phyloP scores from a whole-genome alignment of 2,113 vertebrate genomes.

The Numenius arquata region DNA sequence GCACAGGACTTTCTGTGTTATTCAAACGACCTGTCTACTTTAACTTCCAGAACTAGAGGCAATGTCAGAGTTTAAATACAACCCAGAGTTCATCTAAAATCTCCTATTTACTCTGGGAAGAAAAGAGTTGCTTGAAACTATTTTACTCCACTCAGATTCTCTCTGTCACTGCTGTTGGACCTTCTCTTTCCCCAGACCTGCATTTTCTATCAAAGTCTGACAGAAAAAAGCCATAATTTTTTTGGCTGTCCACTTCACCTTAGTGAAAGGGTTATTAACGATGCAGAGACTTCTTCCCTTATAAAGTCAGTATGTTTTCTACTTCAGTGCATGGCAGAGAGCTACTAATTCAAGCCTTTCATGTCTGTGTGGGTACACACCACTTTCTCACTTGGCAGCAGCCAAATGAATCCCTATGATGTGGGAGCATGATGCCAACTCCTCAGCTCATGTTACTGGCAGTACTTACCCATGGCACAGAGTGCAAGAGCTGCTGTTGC shows the following conservation, averaged over 20 bases:
- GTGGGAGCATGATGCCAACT: not conserved
- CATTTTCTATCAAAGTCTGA: not conserved
- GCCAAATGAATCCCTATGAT: not conserved
- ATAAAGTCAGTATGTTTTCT: not conserved
- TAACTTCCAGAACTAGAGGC: not conserved
- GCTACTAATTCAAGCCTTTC: not conserved
- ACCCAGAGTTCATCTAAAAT: not conserved
- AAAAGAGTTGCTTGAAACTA: not conserved
- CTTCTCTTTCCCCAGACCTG: not conserved
- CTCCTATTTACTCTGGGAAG: not conserved
- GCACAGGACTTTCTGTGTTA: not conserved
- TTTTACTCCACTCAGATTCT: not conserved
- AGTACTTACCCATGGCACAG: not conserved
- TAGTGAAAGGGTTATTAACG: not conserved
- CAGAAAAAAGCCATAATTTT: not conserved
- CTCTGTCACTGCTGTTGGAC: not conserved
- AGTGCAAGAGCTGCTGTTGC: not conserved
- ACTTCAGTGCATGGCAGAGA: rapidly evolving
- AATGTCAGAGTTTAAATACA: not conserved
- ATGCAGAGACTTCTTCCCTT: not conserved
- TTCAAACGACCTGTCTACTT: not conserved
- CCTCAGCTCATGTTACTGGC: not conserved
- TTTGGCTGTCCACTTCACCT: not conserved
- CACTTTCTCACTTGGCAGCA: not conserved
- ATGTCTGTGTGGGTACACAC: not conserved